A percentile compares a stretch with the other conserved stretches of the same genome.
Conservation (phyloP, 2,113 vertebrate genomes). For the Meriones unguiculatus region DNA sequence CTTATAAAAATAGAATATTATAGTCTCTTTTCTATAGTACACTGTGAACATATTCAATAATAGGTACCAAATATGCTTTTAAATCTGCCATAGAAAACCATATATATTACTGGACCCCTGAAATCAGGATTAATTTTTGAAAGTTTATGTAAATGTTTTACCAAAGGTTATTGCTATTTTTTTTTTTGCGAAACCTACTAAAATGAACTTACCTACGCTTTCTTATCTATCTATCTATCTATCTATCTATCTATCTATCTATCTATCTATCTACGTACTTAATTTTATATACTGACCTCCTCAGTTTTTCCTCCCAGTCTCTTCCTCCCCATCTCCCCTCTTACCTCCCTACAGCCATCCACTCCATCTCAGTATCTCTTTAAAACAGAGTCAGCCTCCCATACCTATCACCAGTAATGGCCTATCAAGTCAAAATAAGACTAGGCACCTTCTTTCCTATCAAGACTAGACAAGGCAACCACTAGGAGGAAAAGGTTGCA, state of each 20-base stretch:
- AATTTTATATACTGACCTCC: too few relatives aligned
- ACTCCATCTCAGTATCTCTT: background rate
- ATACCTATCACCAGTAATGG: background rate
- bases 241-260: too few relatives aligned
- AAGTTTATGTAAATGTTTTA: background rate
- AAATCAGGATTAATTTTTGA: background rate
- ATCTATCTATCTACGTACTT: too few relatives aligned
- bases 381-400: background rate
- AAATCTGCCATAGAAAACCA: background rate
- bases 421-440: background rate
- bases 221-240: background rate
- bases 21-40: background rate
- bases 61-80: slow-evolving; percentile 8
- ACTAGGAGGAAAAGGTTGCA: background rate
- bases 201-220: background rate
- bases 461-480: background rate
- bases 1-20: background rate
- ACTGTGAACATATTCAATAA: background rate
- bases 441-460: background rate
- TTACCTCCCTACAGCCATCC: background rate
- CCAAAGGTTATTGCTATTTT: slow-evolving; percentile 13
- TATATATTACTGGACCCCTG: background rate
- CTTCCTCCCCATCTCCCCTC: background rate
- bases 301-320: background rate
- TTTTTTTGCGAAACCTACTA: background rate